phyloP scores from a whole-genome alignment of 2,797 vertebrate genomes.

The Limnodromus scolopaceus region DNA sequence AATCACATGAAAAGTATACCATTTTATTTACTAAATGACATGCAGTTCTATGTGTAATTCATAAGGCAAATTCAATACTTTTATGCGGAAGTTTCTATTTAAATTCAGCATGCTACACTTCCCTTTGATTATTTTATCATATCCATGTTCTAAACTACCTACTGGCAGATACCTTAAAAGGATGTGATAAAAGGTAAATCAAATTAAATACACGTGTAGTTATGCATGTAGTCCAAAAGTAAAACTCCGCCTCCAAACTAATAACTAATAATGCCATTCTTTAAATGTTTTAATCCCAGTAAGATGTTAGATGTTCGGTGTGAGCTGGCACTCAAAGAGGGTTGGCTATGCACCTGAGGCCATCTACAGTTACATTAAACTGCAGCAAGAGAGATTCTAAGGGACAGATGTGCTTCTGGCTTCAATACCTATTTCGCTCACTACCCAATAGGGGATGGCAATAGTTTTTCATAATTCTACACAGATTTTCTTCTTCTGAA shows the following conservation, averaged over 20 bases:
- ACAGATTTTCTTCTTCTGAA: not conserved
- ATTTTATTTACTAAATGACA: not conserved
- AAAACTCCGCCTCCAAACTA: not conserved
- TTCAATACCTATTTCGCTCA: not conserved
- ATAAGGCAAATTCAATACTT: not conserved
- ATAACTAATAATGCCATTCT: not conserved
- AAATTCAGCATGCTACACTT: not conserved
- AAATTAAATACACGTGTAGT: not conserved
- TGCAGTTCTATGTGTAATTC: not conserved
- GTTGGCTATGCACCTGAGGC: not conserved
- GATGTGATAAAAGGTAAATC: not conserved
- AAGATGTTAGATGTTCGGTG: not conserved
- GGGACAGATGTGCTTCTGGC: not conserved
- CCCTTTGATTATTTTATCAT: not conserved
- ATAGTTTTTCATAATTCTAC: rapidly evolving
- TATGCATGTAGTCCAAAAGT: not conserved
- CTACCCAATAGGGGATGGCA: not conserved
- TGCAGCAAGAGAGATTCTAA: not conserved
- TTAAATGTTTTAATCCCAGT: not conserved
- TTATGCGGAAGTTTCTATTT: not conserved
- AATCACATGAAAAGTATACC: not conserved
- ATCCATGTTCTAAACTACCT: not conserved
- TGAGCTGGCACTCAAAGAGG: not conserved
- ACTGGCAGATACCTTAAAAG: not conserved
- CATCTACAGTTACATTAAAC: not conserved